Evolutionary conservation across 2,797 vertebrate species (phyloP).

Genomic region (Epinephelus awoara): DNA sequence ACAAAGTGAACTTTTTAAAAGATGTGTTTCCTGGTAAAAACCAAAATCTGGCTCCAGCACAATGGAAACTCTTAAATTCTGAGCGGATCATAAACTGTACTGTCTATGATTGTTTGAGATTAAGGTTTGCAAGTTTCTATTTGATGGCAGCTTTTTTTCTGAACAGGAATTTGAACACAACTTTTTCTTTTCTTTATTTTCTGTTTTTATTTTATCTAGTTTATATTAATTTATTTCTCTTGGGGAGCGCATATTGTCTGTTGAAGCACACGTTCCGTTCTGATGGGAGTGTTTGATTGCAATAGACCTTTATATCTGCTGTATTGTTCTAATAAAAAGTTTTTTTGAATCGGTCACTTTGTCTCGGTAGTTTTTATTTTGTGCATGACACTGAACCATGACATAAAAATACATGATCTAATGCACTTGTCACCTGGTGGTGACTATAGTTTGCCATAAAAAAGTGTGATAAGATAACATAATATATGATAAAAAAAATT

Average conservation of each 20-base stretch:
- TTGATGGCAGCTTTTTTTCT: constrained; percentile 16
- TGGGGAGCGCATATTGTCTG: constrained; percentile 72
- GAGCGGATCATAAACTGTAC: constrained; percentile 18
- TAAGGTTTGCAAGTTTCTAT: constrained; percentile 36
- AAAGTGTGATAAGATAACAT: too few relatives aligned
- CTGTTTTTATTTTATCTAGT: constrained; percentile 57
- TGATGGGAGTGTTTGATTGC: constrained; percentile 81
- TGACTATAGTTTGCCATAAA: too few relatives aligned
- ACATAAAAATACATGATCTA: too few relatives aligned
- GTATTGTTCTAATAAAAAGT: constrained; percentile 86
- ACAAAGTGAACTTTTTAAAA: constrained; percentile 26
- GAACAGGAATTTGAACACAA: constrained; percentile 23
- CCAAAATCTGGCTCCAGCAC: constrained; percentile 54
- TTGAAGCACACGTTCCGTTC: constrained; percentile 78
- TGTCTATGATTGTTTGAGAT: constrained; percentile 29
- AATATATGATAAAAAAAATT: too few relatives aligned
- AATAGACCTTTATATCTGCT: constrained; percentile 88
- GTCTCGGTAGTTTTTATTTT: constrained; percentile 4
- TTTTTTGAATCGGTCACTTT: constrained; percentile 72
- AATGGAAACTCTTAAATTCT: constrained; percentile 27
- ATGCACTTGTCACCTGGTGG: too few relatives aligned
- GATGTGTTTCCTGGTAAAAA: constrained; percentile 38
- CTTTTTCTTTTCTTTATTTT: constrained; percentile 18
- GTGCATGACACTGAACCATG: neutral
- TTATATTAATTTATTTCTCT: constrained; percentile 83